A percentile compares a stretch with the other conserved stretches of the same genome.
Conservation (phyloP, 2,888 invertebrate genomes). For the Epirrhoe tristata region DNA sequence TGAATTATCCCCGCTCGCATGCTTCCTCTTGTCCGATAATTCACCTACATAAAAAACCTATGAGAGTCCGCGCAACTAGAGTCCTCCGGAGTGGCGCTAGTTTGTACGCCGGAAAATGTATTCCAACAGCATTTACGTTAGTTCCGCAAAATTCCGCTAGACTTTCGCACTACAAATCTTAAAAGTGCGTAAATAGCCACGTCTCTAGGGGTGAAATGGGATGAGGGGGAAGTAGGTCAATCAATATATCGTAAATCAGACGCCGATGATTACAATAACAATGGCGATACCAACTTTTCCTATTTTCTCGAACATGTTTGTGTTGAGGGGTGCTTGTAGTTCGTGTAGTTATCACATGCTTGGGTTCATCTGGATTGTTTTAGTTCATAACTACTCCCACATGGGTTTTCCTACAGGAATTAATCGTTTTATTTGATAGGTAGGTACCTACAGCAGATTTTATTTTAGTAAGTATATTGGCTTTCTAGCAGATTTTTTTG, state of each 20-base stretch:
- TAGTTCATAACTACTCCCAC: slow-evolving; percentile 2
- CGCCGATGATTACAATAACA: slow-evolving; percentile 59
- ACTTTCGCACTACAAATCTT: neutral
- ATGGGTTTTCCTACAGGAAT: neutral
- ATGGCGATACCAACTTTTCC: slow-evolving; percentile 52
- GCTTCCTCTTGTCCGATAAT: no score
- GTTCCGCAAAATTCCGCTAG: neutral
- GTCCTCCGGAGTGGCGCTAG: no score
- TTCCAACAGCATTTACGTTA: no score
- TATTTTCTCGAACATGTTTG: slow-evolving; percentile 37
- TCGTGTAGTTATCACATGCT: slow-evolving; percentile 9
- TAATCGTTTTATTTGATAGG: no score
- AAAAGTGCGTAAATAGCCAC: slow-evolving; percentile 13
- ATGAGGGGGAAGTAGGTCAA: slow-evolving; percentile 65
- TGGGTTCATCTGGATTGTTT: slow-evolving; percentile 11
- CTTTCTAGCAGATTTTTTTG: no score
- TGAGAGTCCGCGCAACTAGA: no score
- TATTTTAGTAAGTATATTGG: no score
- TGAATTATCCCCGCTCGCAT: no score
- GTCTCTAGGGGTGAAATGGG: slow-evolving; percentile 4
- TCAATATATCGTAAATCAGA: slow-evolving; percentile 62
- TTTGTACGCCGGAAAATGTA: no score
- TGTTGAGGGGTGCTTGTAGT: slow-evolving; percentile 8
- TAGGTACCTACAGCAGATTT: no score
- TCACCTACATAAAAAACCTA: no score